Percentiles rank a stretch among this genome's conserved stretches.
Evolutionary conservation across 30 jellyfish, hydroid and myxozoan genomes (phyloP).

Genomic region (Chironex yamaguchii): DNA sequence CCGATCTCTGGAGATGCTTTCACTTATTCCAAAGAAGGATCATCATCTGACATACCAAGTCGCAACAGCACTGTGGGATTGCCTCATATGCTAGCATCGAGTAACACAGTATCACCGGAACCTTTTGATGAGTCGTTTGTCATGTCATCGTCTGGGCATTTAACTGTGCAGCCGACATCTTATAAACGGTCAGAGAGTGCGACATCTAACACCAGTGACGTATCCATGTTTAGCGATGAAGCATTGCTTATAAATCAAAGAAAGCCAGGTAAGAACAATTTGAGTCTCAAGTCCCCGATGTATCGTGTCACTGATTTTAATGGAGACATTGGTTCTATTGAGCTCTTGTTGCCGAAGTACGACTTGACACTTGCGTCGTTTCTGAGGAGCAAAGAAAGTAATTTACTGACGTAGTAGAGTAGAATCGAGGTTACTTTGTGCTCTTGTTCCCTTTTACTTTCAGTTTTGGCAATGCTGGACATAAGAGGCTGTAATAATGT

Average conservation of each 20-base stretch:
- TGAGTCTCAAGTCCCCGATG: background rate
- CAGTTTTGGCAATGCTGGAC: too few relatives aligned
- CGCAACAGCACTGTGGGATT: too few relatives aligned
- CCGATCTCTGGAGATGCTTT: background rate
- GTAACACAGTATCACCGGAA: background rate
- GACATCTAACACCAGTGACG: too few relatives aligned
- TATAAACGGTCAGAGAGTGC: background rate
- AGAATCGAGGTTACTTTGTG: too few relatives aligned
- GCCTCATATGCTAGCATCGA: background rate
- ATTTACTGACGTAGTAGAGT: too few relatives aligned
- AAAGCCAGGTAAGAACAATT: background rate
- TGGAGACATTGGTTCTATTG: background rate
- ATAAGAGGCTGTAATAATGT: too few relatives aligned
- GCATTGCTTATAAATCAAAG: background rate
- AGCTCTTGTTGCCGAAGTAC: background rate
- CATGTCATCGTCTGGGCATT: background rate
- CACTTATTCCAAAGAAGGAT: background rate
- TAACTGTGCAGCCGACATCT: background rate
- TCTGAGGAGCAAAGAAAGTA: background rate
- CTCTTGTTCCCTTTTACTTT: too few relatives aligned
- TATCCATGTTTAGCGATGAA: background rate
- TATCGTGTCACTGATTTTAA: background rate
- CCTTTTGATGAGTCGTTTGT: background rate
- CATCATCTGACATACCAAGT: background rate
- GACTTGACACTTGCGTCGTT: background rate